phyloP scores from a whole-genome alignment of 2,888 invertebrate genomes.

The Heliconius erato region DNA sequence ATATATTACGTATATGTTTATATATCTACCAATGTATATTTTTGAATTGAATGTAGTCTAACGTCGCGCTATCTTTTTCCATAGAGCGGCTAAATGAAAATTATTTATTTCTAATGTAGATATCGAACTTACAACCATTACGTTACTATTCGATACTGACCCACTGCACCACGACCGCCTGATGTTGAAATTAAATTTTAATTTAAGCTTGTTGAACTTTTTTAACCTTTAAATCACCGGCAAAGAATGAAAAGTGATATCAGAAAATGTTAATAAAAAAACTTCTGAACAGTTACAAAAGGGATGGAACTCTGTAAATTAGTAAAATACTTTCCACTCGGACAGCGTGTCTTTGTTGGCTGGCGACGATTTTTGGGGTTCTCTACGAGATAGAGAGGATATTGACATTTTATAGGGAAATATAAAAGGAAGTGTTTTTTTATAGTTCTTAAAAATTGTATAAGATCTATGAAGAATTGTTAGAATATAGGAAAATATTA shows the following conservation, averaged over 20 bases:
- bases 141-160: neutral
- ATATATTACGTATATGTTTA: neutral
- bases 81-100: neutral
- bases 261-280: slow-evolving; percentile 62
- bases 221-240: slow-evolving; percentile 45
- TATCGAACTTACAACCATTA: neutral
- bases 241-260: slow-evolving; percentile 54
- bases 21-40: too few relatives aligned
- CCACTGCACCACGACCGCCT: neutral
- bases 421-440: neutral
- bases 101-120: too few relatives aligned
- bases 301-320: slow-evolving; percentile 65
- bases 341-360: slow-evolving; percentile 67
- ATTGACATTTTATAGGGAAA: neutral
- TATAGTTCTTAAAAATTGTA: too few relatives aligned
- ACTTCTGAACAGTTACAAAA: slow-evolving; percentile 60
- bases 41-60: too few relatives aligned
- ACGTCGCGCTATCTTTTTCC: too few relatives aligned
- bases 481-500: too few relatives aligned
- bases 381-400: slow-evolving; percentile 20
- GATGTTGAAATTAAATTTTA: slow-evolving; percentile 6
- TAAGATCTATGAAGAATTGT: too few relatives aligned
- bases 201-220: slow-evolving; percentile 18
- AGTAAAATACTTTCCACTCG: slow-evolving; percentile 68
- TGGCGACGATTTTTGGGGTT: slow-evolving; percentile 59